Conservation (phyloP, 2,113 vertebrate genomes). For the Cyprinodon tularosa region DNA sequence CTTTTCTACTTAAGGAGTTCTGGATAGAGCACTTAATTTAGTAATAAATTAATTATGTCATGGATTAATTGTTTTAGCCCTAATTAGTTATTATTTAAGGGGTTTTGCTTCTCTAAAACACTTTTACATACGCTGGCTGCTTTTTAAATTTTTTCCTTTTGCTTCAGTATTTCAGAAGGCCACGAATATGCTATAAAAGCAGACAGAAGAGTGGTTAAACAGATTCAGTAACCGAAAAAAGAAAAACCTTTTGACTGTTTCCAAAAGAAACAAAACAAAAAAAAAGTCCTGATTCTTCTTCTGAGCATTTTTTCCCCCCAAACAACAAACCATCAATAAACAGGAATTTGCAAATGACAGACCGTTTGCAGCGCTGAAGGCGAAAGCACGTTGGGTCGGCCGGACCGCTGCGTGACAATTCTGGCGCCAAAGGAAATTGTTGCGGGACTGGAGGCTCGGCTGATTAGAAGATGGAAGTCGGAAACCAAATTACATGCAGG, state of each 20-base stretch:
- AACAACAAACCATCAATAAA: slow-evolving; percentile 53
- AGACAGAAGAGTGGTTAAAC: slow-evolving; percentile 22
- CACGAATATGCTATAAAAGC: slow-evolving; percentile 35
- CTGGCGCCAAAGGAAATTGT: slow-evolving; percentile 61
- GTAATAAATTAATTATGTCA: background rate
- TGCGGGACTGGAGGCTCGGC: slow-evolving; percentile 50
- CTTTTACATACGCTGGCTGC: background rate
- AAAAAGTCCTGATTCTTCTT: slow-evolving; percentile 21
- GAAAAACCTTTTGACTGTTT: slow-evolving; percentile 53
- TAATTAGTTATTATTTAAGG: background rate
- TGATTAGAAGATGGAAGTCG: slow-evolving; percentile 71
- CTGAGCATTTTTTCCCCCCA: slow-evolving; percentile 26
- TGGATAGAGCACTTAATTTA: no score
- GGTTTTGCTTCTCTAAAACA: background rate
- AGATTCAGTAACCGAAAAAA: slow-evolving; percentile 47
- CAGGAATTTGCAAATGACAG: slow-evolving; percentile 78
- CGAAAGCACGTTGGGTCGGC: slow-evolving; percentile 31
- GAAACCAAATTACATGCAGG: slow-evolving; percentile 66
- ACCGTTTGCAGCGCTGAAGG: slow-evolving; percentile 49
- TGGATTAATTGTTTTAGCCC: background rate
- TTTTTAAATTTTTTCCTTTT: background rate
- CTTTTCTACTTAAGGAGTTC: no score
- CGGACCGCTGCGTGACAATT: slow-evolving; percentile 38
- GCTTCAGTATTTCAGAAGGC: slow-evolving; percentile 1
- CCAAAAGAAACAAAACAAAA: slow-evolving; percentile 28